Percentiles rank a stretch among this genome's conserved stretches.
These are phyloP conservation scores for Torymus aiolomorphi DNA, from an alignment of 2,888 invertebrate genomes.

Conservation along the genomic window DNA sequence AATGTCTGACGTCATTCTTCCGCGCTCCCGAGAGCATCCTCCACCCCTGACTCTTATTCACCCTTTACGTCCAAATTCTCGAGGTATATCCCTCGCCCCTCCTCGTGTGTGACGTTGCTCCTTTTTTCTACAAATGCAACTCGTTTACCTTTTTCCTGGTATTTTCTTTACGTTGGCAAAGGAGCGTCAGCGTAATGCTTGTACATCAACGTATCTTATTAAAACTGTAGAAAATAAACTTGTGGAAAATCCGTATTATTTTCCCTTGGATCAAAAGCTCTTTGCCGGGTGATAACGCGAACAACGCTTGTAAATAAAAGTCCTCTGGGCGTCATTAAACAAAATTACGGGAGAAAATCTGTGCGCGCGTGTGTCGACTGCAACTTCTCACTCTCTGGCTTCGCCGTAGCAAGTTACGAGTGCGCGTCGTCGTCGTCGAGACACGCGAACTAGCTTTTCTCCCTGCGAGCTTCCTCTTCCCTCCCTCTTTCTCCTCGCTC, in stretches of 20 bases:
- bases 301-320: slow-evolving; percentile 10
- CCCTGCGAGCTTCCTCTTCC: not conserved
- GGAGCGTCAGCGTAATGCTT: too few species aligned
- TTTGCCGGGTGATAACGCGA: not conserved
- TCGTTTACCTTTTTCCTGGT: slow-evolving; percentile 2
- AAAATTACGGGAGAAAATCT: slow-evolving; percentile 46
- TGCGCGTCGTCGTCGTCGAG: slow-evolving; percentile 13
- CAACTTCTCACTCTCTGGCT: slow-evolving; percentile 36
- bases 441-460: not conserved
- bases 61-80: slow-evolving; percentile 43
- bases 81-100: slow-evolving; percentile 8
- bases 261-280: not conserved
- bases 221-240: too few species aligned
- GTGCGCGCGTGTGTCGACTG: slow-evolving; percentile 16
- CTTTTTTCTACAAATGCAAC: slow-evolving; percentile 35
- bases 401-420: slow-evolving; percentile 41
- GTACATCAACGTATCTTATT: too few species aligned
- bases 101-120: slow-evolving; percentile 9
- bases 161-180: too few species aligned
- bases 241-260: too few species aligned
- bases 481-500: not conserved
- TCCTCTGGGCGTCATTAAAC: slow-evolving; percentile 38
- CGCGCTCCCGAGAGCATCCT: slow-evolving; percentile 51
- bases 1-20: slow-evolving; percentile 70
- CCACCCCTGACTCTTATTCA: slow-evolving; percentile 49